Base-by-base conservation (phyloP, 1,140 invertebrate species). In the Andrena cerasifolii region DNA sequence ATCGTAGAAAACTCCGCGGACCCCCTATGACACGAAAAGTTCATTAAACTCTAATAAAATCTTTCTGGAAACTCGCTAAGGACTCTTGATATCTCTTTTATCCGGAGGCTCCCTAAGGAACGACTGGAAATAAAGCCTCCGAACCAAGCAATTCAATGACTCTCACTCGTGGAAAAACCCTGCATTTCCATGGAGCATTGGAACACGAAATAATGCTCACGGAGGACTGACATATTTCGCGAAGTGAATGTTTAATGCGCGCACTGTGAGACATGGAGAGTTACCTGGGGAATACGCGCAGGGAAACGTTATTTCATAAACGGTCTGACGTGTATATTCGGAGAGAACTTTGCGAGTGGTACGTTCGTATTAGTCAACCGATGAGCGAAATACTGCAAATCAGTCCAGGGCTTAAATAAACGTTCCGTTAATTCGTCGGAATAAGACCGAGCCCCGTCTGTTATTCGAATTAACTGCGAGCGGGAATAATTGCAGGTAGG, bases 201-300 rank as follows among this genome's bases (percentile, higher is more conserved):
- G 56, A 78, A 74, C 51, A 59, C 51, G 56, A 75, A 62, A 54
- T n/a, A 47, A 62, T 67, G 56, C 65, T 53, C 28, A 71, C 53
- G 66, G 76, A 83, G 61, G 59, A 59, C 58, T 82, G 47, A 78
- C 82, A 70, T 76, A 75, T 70, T 70, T 71, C 33, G 24, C 53
- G 33, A 36, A 51, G 70, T 79, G 74, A 84, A 84, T 76, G 66
- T 79, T 83, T 83, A 83, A 83, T 83, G 62, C 67, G 49, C 62
- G 66, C 40, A 33, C 62, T 47, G 73, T 43, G 68, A 78, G 66
- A 72, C 59, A 67, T 62, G 71, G 82, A 83, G 28, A 67, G 63
- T 49, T 58, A 73, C 40, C 56, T 49, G n/a, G 63, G 65, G 74
- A 62, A 67, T 61, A 51, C 40, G 40, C 12, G 33, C 33, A 67